A percentile compares a stretch with the other conserved stretches of the same genome.
Conservation (phyloP, 53 echinoderm and acorn worm genomes). For the Astropecten irregularis region DNA sequence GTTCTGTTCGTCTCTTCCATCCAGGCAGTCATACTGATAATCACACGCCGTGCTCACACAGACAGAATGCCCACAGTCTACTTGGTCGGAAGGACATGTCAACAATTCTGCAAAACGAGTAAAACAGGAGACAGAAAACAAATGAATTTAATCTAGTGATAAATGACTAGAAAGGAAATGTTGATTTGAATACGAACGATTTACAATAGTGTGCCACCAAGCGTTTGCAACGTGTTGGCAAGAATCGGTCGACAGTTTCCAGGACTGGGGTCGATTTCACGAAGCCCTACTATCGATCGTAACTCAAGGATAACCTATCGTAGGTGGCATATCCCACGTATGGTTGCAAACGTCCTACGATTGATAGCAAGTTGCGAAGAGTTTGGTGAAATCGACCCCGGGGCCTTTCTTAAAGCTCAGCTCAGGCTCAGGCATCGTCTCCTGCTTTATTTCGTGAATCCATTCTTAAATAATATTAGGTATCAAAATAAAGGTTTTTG, state of each 20-base stretch:
- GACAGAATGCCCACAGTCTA: conserved; percentile 17
- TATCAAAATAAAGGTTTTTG: too few species aligned
- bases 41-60: neutral
- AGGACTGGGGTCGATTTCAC: neutral
- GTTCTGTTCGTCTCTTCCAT: neutral
- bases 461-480: too few species aligned
- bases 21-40: neutral
- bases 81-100: neutral
- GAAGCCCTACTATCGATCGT: too few species aligned
- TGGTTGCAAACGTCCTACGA: too few species aligned
- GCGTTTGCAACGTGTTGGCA: neutral
- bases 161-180: neutral
- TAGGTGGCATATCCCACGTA: too few species aligned
- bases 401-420: too few species aligned
- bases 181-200: neutral
- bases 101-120: neutral
- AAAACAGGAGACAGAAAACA: too few species aligned
- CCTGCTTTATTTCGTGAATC: neutral
- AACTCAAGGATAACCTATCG: too few species aligned
- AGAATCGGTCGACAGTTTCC: neutral
- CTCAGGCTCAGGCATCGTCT: neutral
- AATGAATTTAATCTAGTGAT: neutral
- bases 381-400: too few species aligned
- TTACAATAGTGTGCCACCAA: too few species aligned
- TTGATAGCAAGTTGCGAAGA: too few species aligned